Conservation (phyloP, 2,113 vertebrate species). For the Plectropomus leopardus region DNA sequence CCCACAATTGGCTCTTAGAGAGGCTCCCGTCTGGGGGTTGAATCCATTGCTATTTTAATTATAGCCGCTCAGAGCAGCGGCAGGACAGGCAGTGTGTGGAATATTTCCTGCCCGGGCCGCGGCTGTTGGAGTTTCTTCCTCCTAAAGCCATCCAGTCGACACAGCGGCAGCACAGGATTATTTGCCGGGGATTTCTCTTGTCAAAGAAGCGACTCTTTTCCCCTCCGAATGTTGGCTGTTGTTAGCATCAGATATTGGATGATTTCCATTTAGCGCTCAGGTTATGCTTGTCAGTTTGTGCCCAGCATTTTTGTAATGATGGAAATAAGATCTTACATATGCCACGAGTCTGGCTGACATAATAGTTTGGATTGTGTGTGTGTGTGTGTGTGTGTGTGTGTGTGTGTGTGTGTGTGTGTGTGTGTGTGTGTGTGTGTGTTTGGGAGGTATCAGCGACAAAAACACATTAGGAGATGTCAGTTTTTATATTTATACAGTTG, state of each 20-base stretch:
- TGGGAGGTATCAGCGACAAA: conserved; percentile 17
- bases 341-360: conserved; percentile 81
- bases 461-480: conserved; percentile 3
- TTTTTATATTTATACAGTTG: conserved; percentile 12
- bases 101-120: conserved; percentile 52
- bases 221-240: conserved; percentile 77
- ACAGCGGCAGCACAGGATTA: conserved; percentile 77
- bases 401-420: conserved; percentile 30
- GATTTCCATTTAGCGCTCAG: conserved; percentile 87
- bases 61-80: conserved; percentile 53
- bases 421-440: not conserved
- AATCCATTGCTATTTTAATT: conserved; percentile 81
- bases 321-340: conserved; percentile 86
- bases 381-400: not conserved
- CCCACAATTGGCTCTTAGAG: conserved; percentile 73
- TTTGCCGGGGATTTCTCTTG: conserved; percentile 80
- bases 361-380: conserved; percentile 79
- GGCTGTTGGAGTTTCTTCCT: conserved; percentile 57
- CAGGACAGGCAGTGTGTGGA: conserved; percentile 46
- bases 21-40: conserved; percentile 66
- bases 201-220: conserved; percentile 81
- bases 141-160: conserved; percentile 77
- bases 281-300: conserved; percentile 86
- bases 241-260: conserved; percentile 85
- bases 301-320: conserved; percentile 83